Conservation (phyloP, 2,888 invertebrate genomes). For the Meganola albula region DNA sequence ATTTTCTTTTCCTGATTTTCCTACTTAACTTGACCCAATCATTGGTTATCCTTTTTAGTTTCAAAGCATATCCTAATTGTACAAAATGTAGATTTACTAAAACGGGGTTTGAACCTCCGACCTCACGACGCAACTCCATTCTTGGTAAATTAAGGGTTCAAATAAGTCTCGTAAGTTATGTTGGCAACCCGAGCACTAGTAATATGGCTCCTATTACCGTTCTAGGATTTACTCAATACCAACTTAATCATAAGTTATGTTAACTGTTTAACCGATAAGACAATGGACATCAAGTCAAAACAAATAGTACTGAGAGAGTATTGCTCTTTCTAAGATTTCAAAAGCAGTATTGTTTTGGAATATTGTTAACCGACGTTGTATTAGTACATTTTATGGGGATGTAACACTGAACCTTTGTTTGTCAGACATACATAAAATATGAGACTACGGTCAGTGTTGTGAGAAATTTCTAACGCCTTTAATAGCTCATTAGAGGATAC, state of each 20-base stretch:
- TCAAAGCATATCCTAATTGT: constrained; percentile 16
- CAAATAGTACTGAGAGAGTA: neutral
- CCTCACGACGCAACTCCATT: constrained; percentile 31
- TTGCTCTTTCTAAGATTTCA: neutral
- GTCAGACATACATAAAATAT: too few relatives aligned
- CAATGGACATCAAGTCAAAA: neutral
- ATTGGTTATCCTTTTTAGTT: neutral
- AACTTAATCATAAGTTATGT: neutral
- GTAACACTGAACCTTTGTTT: neutral
- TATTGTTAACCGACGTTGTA: neutral
- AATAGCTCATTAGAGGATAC: too few relatives aligned
- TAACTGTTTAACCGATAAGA: neutral
- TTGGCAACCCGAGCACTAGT: neutral
- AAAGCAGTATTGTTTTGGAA: neutral
- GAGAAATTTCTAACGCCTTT: too few relatives aligned
- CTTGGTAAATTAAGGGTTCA: constrained; percentile 25
- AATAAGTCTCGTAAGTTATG: constrained; percentile 17
- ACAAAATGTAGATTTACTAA: constrained; percentile 20
- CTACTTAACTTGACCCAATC: neutral
- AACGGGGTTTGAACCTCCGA: constrained; percentile 24
- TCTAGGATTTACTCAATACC: neutral
- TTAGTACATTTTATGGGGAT: neutral
- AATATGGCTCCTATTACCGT: neutral
- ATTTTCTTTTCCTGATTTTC: too few relatives aligned
- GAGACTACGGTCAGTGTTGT: too few relatives aligned